Conservation (phyloP, 2,113 vertebrate genomes). For the Embiotoca jacksoni region DNA sequence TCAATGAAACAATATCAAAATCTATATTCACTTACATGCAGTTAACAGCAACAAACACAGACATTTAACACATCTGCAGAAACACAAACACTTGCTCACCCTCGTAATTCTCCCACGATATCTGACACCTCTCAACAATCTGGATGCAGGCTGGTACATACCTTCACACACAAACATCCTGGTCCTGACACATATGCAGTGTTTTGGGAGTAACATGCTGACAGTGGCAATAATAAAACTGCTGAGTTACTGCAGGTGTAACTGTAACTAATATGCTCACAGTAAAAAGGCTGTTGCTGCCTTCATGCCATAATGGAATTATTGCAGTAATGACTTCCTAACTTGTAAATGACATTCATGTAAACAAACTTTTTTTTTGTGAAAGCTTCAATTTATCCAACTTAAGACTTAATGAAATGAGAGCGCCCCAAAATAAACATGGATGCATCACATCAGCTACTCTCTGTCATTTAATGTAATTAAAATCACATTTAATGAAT, state of each 20-base stretch:
- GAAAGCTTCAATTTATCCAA: too few relatives aligned
- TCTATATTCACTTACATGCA: background rate
- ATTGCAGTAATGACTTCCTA: too few relatives aligned
- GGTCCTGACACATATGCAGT: background rate
- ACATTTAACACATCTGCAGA: background rate
- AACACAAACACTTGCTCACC: slow-evolving; percentile 26
- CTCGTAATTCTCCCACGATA: slow-evolving; percentile 18
- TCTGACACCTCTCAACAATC: slow-evolving; percentile 5
- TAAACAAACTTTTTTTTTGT: too few relatives aligned
- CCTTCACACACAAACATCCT: slow-evolving; percentile 4
- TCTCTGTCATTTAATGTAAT: too few relatives aligned
- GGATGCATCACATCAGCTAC: too few relatives aligned
- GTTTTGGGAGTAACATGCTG: background rate
- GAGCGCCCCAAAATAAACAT: too few relatives aligned
- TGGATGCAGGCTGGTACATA: slow-evolving; percentile 20
- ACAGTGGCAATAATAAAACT: background rate
- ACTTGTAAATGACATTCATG: too few relatives aligned
- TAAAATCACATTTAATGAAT: too few relatives aligned
- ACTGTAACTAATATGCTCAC: background rate
- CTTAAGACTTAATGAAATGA: too few relatives aligned
- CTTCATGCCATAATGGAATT: too few relatives aligned
- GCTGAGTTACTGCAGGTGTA: background rate
- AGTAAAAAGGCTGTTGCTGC: too few relatives aligned
- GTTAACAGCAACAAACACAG: background rate
- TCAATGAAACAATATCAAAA: background rate